phyloP scores from a whole-genome alignment of 2,113 vertebrate genomes.

The Lagopus leucura region DNA sequence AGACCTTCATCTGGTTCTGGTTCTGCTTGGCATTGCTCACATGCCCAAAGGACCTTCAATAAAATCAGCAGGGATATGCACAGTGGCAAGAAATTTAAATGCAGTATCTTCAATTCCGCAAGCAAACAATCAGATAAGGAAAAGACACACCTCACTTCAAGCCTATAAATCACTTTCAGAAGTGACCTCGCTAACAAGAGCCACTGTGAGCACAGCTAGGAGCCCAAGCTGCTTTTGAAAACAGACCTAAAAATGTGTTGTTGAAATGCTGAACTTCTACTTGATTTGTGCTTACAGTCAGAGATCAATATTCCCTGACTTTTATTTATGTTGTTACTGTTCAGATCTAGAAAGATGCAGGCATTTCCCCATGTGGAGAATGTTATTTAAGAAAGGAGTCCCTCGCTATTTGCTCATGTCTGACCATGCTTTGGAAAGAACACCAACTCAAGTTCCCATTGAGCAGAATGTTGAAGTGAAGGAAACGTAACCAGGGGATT shows the following conservation, averaged over 20 bases:
- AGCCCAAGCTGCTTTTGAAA: constrained; percentile 5
- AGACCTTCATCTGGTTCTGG: not conserved
- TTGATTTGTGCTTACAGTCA: not conserved
- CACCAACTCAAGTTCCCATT: constrained; percentile 29
- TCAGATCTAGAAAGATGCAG: not conserved
- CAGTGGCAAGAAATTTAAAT: not conserved
- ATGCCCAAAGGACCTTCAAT: not conserved
- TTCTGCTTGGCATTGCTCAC: not conserved
- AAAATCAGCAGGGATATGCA: not conserved
- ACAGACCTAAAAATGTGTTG: not conserved
- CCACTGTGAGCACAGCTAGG: not conserved
- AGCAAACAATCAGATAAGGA: not conserved
- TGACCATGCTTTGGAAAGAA: constrained; percentile 24
- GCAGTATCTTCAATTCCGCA: not conserved
- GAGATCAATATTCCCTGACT: not conserved
- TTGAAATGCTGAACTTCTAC: not conserved
- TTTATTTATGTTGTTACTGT: not conserved
- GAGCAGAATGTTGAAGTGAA: constrained; percentile 9
- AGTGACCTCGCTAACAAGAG: not conserved
- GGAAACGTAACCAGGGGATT: constrained; percentile 46
- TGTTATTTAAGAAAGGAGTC: not conserved
- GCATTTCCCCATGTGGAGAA: not conserved
- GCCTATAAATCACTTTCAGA: not conserved
- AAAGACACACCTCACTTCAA: not conserved
- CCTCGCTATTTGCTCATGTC: not conserved